Evolutionary conservation across 1,140 invertebrate genomes (phyloP), one percentile per base, ranked within the genome.

Genomic region (Stegodyphus mimosarum): DNA sequence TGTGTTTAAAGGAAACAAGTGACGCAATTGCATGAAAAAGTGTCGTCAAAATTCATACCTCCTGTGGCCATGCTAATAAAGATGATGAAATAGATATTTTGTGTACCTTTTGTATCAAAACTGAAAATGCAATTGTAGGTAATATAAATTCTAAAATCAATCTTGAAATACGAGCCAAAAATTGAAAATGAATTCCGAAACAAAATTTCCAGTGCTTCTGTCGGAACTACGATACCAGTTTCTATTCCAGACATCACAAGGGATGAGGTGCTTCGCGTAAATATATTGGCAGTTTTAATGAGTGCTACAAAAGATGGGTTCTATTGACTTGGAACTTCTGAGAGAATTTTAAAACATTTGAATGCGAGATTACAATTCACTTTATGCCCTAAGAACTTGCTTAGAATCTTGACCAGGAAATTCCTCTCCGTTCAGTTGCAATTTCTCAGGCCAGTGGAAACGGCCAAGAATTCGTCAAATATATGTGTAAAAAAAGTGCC

Each of bases 51-150:
- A 73, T 73, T 73, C 50, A 9, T 55, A 73, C 13, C 7, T 73
- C n/a, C 50, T 73, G 10, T 73, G 71, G 71, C 49, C 50, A 73
- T 73, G 71, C 2, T 17, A 78, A 15, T 78, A 69, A 78, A 67
- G 63, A 78, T 78, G 75, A 67, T 67, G 48, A 78, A 78, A 69
- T 69, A 6, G 75, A 66, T 67, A 67, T 78, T 78, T 78, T 67
- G 33, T 52, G 64, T 33, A 78, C 71, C 64, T 48, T 78, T 78
- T 69, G 75, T 17, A 67, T 67, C 33, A 78, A 78, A 67, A 78
- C 63, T 78, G 60, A 67, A 67, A 78, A 78, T 53, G 63, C 0
- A 51, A 50, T 78, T n/a, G 2, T 11, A 77, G 17, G 75, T 77
- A 77, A 77, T 66, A 77, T 49, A 6, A 66, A 77, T 64, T 64